phyloP scores from a whole-genome alignment of 1,140 invertebrate species.

The Diachasma alloeum region DNA sequence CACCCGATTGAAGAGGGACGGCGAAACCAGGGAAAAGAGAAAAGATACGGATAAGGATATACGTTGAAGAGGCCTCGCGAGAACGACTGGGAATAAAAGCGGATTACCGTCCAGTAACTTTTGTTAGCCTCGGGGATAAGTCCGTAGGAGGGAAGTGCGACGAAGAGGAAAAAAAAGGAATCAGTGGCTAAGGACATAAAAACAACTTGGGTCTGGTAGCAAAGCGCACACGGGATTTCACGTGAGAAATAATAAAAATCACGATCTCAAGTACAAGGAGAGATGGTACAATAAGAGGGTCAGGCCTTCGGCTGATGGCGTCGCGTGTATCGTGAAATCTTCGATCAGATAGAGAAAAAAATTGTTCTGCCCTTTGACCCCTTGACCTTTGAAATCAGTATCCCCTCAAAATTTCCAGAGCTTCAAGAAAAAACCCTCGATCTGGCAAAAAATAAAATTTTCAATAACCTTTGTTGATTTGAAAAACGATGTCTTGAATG shows the following conservation, averaged over 20 bases:
- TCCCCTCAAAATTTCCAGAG: no score
- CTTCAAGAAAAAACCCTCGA: no score
- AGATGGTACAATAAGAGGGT: not conserved
- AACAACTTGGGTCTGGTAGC: not conserved
- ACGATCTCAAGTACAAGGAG: slow-evolving; percentile 14
- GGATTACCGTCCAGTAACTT: slow-evolving; percentile 33
- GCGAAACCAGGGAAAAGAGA: slow-evolving; percentile 1
- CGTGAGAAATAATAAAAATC: slow-evolving; percentile 32
- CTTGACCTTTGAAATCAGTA: not conserved
- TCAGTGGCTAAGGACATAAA: slow-evolving; percentile 3
- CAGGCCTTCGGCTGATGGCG: not conserved
- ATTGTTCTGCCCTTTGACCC: slow-evolving; percentile 2
- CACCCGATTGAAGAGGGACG: not conserved
- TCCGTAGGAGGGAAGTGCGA: not conserved
- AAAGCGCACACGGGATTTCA: not conserved
- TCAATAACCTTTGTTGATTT: no score
- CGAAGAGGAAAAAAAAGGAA: not conserved
- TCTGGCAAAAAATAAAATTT: not conserved
- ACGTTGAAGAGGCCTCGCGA: slow-evolving; percentile 16
- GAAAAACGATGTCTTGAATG: not conserved
- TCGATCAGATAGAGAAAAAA: not conserved
- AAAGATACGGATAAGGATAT: slow-evolving; percentile 11
- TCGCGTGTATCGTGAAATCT: not conserved
- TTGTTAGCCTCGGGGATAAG: slow-evolving; percentile 19
- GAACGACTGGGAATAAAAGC: slow-evolving; percentile 33